A percentile compares a stretch with the other conserved stretches of the same genome.
Evolutionary conservation across 2,888 invertebrate genomes (phyloP).

Genomic region (Charanyca ferruginea): DNA sequence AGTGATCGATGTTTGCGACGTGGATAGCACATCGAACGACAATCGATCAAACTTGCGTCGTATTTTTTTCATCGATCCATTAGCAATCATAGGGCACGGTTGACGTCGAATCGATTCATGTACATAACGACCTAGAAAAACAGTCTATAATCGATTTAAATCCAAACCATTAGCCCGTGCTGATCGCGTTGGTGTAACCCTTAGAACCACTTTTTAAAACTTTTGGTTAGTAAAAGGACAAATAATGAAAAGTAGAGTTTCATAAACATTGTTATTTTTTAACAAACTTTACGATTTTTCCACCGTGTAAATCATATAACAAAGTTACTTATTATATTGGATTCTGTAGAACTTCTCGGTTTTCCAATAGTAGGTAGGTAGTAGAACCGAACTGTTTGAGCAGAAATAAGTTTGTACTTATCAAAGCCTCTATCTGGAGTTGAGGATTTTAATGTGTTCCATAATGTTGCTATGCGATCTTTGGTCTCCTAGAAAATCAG

Average conservation of each 20-base stretch:
- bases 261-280: slow-evolving; percentile 2
- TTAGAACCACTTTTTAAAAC: neutral
- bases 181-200: neutral
- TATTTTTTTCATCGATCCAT: slow-evolving; percentile 23
- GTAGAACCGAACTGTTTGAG: slow-evolving; percentile 32
- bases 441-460: slow-evolving; percentile 34
- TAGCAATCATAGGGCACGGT: neutral
- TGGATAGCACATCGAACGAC: slow-evolving; percentile 1
- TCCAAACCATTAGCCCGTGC: neutral
- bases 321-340: slow-evolving; percentile 6
- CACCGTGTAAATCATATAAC: neutral
- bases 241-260: slow-evolving; percentile 1
- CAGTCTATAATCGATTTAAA: neutral
- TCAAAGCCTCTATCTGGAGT: slow-evolving; percentile 39
- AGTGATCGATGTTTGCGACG: slow-evolving; percentile 9
- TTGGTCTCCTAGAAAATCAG: slow-evolving; percentile 6
- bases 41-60: slow-evolving; percentile 9
- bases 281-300: slow-evolving; percentile 12
- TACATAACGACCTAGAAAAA: neutral
- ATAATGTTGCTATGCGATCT: slow-evolving; percentile 22
- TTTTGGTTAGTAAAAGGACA: neutral
- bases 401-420: slow-evolving; percentile 37
- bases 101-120: too few species aligned
- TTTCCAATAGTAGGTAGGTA: slow-evolving; percentile 27
- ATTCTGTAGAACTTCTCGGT: slow-evolving; percentile 9